Evolutionary conservation across 2,797 vertebrate species (phyloP).

Genomic region (Moxostoma hubbsi): DNA sequence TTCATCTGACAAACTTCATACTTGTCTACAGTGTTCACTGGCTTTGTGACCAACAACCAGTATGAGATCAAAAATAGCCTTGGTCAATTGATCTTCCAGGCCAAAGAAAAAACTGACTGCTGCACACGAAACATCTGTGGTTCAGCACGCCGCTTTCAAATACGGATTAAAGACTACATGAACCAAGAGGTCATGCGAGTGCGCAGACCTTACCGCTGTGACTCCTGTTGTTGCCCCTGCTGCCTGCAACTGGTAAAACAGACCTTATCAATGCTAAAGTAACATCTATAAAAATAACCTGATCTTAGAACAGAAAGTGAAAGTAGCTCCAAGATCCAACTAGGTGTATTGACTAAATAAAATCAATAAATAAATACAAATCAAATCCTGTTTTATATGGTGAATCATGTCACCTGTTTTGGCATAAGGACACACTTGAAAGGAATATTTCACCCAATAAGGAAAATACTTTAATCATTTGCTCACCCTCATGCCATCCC

Average conservation of each 20-base stretch:
- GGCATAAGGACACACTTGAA: too few relatives aligned
- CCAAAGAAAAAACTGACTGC: constrained; percentile 87
- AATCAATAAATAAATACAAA: too few relatives aligned
- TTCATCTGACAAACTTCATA: too few relatives aligned
- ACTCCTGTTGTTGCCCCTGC: constrained; percentile 86
- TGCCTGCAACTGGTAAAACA: constrained; percentile 84
- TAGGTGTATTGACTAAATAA: too few relatives aligned
- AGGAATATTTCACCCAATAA: too few relatives aligned
- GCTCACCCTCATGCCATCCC: too few relatives aligned
- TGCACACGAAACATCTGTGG: constrained; percentile 89
- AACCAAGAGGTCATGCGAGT: constrained; percentile 85
- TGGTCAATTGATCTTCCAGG: constrained; percentile 84
- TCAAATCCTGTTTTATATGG: too few relatives aligned
- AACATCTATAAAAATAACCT: background rate
- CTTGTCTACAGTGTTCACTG: constrained; percentile 74
- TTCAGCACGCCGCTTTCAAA: constrained; percentile 83
- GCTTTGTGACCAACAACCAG: constrained; percentile 85
- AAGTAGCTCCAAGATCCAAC: too few relatives aligned
- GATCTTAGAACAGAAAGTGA: background rate
- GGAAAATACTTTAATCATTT: too few relatives aligned
- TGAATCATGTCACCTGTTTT: too few relatives aligned
- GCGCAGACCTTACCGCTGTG: constrained; percentile 84
- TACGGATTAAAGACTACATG: constrained; percentile 82
- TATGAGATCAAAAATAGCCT: constrained; percentile 87
- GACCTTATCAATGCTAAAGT: too few relatives aligned